Percentiles rank a stretch among this genome's conserved stretches.
phyloP scores from a whole-genome alignment of 2,797 vertebrate species.

The Nothura maculosa region DNA sequence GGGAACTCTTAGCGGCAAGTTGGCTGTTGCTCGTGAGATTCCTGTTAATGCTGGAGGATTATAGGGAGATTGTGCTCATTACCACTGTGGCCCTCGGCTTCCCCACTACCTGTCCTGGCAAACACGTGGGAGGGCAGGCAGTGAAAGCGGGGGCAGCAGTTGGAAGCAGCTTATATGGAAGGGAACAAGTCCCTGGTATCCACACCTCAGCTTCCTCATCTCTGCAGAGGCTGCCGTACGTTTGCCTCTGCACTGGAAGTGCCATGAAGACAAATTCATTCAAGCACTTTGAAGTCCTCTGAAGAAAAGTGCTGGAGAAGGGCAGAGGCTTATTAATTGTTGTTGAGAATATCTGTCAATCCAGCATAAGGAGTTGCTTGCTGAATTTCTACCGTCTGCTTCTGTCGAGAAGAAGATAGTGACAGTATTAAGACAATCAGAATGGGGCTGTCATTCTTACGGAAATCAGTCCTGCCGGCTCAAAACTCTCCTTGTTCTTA shows the following conservation, averaged over 20 bases:
- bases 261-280: not conserved
- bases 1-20: not conserved
- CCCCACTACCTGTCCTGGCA: not conserved
- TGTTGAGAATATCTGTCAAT: slow-evolving; percentile 49
- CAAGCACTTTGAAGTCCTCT: slow-evolving; percentile 7
- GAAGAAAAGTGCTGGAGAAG: not conserved
- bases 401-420: slow-evolving; percentile 25
- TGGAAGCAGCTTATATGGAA: not conserved
- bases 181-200: not conserved
- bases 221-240: fast-evolving
- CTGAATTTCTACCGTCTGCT: slow-evolving; percentile 34
- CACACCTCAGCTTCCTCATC: fast-evolving
- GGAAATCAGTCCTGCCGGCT: not conserved
- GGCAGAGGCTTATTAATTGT: slow-evolving; percentile 50
- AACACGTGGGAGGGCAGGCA: not conserved
- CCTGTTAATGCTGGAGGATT: not conserved
- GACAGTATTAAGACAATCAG: not conserved
- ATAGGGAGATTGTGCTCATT: not conserved
- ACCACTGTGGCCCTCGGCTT: not conserved
- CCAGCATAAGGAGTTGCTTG: not conserved
- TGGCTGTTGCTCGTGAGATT: not conserved
- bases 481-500: not conserved
- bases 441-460: not conserved
- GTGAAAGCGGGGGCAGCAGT: not conserved
- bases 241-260: not conserved